Conservation (phyloP, 2,888 invertebrate species). For the Kuschelorhynchus macadamiae region DNA sequence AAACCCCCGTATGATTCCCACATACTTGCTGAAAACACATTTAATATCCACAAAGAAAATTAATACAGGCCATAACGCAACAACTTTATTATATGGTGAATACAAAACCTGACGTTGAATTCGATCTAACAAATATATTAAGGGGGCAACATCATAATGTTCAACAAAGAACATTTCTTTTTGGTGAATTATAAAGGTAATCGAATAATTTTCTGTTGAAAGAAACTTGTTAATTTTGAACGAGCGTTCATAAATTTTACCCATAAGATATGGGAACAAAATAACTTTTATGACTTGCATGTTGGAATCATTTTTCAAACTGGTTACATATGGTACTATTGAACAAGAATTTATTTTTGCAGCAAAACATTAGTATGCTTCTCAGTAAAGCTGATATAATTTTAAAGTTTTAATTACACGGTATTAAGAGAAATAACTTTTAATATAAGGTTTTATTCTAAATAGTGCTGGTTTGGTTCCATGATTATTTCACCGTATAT, state of each 20-base stretch:
- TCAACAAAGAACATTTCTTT: slow-evolving; percentile 52
- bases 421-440: no score
- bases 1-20: slow-evolving; percentile 7
- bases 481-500: no score
- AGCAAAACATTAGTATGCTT: no score
- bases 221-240: slow-evolving; percentile 39
- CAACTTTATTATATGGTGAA: slow-evolving; percentile 16
- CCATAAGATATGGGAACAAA: no score
- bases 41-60: slow-evolving; percentile 16
- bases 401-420: no score
- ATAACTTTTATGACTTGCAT: no score
- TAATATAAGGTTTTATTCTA: no score
- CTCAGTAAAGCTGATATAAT: no score
- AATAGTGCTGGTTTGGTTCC: no score
- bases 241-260: slow-evolving; percentile 37
- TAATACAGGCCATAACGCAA: slow-evolving; percentile 7
- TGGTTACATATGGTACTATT: no score
- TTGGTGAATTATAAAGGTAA: slow-evolving; percentile 49
- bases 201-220: slow-evolving; percentile 45
- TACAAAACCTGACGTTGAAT: not conserved
- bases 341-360: no score
- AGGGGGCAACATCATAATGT: slow-evolving; percentile 23
- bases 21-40: slow-evolving; percentile 10
- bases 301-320: no score
- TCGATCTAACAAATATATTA: slow-evolving; percentile 15